Percentiles rank a stretch among this genome's conserved stretches.
Conservation (phyloP, 2,113 vertebrate genomes). For the Physeter macrocephalus region DNA sequence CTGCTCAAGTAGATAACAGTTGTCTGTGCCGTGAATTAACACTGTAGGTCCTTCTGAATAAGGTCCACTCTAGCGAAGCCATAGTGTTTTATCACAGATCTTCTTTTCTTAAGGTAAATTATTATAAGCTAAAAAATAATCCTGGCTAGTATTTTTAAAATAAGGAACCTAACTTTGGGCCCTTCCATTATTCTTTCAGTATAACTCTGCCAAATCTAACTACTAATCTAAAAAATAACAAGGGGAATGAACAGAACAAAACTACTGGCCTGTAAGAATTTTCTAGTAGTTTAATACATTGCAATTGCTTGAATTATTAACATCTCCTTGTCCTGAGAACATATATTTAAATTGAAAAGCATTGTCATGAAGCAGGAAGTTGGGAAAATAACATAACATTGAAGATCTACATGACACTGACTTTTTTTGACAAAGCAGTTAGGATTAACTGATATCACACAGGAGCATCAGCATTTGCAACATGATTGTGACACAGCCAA, state of each 20-base stretch:
- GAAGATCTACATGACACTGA: neutral
- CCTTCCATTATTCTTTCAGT: neutral
- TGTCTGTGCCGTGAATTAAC: neutral
- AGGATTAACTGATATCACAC: slow-evolving; percentile 39
- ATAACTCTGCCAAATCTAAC: neutral
- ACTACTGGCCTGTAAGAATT: neutral
- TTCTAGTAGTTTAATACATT: neutral
- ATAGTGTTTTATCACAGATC: neutral
- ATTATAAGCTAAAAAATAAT: neutral
- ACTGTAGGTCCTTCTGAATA: neutral
- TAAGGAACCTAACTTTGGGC: neutral
- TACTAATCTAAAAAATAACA: neutral
- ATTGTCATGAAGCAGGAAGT: neutral
- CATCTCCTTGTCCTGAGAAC: neutral
- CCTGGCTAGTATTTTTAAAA: neutral
- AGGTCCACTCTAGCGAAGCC: neutral
- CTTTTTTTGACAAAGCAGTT: slow-evolving; percentile 14
- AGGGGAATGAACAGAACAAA: neutral
- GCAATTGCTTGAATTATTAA: neutral
- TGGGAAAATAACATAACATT: neutral
- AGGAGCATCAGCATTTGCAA: neutral
- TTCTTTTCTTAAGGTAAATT: neutral
- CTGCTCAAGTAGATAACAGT: neutral
- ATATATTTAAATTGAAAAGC: neutral
- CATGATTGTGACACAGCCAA: neutral